These are phyloP conservation scores for Drosophila micromelanica DNA, from an alignment of 1,140 invertebrate species.

Conservation along the genomic window DNA sequence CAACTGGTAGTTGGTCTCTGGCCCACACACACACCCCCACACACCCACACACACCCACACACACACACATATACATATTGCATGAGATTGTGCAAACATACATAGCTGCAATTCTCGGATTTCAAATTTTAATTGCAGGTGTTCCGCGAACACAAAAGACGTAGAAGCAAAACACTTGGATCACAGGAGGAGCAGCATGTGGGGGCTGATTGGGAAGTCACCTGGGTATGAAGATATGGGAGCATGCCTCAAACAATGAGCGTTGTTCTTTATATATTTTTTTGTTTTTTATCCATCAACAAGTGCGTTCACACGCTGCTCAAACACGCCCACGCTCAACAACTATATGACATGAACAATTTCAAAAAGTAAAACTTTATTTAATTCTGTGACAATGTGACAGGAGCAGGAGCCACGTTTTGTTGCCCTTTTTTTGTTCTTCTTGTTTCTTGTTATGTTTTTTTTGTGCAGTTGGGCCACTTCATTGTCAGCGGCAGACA, in stretches of 20 bases:
- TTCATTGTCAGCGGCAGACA: conserved; percentile 53
- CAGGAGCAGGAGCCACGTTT: conserved; percentile 39
- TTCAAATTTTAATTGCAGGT: conserved; percentile 12
- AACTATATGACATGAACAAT: conserved; percentile 5
- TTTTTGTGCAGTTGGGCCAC: conserved; percentile 8
- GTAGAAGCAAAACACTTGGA: background rate
- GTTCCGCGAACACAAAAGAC: background rate
- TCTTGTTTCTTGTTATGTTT: conserved; percentile 1
- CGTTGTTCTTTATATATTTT: background rate
- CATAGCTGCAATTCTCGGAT: conserved; percentile 3
- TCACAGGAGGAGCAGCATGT: background rate
- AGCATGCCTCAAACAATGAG: background rate
- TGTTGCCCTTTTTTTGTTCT: conserved; percentile 23
- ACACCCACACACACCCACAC: background rate
- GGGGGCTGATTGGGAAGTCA: background rate
- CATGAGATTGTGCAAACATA: conserved; percentile 4
- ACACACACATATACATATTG: background rate
- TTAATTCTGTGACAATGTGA: conserved; percentile 64
- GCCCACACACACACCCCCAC: conserved; percentile 16
- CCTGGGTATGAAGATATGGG: too few relatives aligned
- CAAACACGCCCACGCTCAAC: background rate
- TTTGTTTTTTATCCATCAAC: conserved; percentile 19
- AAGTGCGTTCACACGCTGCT: conserved; percentile 33
- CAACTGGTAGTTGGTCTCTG: conserved; percentile 37
- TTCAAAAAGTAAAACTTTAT: conserved; percentile 71